These are phyloP conservation scores for Lethocerus indicus DNA, from an alignment of 1,140 invertebrate species.

Conservation along the genomic window DNA sequence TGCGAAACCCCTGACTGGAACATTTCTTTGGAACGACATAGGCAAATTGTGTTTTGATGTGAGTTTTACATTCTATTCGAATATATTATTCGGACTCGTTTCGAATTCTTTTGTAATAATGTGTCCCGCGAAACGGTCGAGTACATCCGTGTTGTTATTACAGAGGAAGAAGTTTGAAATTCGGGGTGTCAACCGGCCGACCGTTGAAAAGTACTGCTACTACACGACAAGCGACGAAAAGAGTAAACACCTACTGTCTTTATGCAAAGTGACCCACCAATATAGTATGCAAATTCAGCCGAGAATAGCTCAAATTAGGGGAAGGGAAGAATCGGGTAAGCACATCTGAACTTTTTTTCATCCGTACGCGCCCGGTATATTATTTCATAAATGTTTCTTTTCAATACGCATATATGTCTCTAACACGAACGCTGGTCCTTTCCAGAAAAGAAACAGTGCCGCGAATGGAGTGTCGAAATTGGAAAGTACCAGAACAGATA, in stretches of 20 bases:
- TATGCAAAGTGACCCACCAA: constrained; percentile 84
- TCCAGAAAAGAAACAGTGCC: constrained; percentile 31
- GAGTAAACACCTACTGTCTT: constrained; percentile 69
- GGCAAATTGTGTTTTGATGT: constrained; percentile 85
- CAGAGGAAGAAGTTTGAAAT: constrained; percentile 93
- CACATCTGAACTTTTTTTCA: background rate
- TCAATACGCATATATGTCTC: background rate
- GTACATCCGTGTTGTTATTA: constrained; percentile 19
- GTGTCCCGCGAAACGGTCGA: background rate
- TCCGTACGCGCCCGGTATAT: too few species aligned
- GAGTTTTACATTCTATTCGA: constrained; percentile 21
- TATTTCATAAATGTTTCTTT: background rate
- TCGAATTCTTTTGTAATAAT: constrained; percentile 4
- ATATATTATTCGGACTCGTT: background rate
- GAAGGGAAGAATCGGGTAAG: constrained; percentile 55
- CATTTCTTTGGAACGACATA: constrained; percentile 85
- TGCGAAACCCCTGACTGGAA: constrained; percentile 23
- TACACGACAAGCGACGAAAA: constrained; percentile 84
- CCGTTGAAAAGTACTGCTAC: constrained; percentile 59
- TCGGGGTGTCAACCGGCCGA: constrained; percentile 51
- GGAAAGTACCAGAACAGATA: constrained; percentile 21
- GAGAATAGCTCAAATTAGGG: constrained; percentile 56
- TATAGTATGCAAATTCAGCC: constrained; percentile 85
- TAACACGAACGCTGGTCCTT: too few species aligned
- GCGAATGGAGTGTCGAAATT: constrained; percentile 31